Percentiles rank a stretch among this genome's conserved stretches.
phyloP scores from a whole-genome alignment of 2,797 vertebrate species.

The Chrysocyon brachyurus region DNA sequence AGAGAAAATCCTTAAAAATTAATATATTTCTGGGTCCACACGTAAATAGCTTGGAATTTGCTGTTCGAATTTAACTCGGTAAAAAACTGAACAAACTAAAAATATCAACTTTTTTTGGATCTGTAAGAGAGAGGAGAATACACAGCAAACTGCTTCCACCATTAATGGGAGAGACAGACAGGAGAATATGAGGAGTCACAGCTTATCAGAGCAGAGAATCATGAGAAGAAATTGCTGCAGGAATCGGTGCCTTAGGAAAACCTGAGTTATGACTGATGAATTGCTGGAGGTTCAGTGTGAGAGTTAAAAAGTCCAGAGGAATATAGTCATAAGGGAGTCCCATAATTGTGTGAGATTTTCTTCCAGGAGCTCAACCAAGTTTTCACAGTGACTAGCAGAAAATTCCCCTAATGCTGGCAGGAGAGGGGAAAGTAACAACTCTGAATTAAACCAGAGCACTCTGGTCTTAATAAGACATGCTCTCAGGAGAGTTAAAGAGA shows the following conservation, averaged over 20 bases:
- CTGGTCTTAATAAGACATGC: background rate
- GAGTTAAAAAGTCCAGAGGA: background rate
- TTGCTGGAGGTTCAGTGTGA: background rate
- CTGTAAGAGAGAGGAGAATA: background rate
- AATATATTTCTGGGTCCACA: background rate
- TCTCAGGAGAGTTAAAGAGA: background rate
- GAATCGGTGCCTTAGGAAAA: background rate
- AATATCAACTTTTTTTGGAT: background rate
- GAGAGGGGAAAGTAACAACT: background rate
- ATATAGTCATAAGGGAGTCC: background rate
- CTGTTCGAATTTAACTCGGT: background rate
- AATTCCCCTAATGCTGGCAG: background rate
- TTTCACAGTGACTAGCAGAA: background rate
- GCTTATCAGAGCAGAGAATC: background rate
- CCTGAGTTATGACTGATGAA: background rate
- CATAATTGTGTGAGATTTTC: background rate
- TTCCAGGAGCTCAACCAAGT: background rate
- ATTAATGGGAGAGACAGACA: background rate
- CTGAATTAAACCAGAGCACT: background rate
- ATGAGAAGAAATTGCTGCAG: background rate
- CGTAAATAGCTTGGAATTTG: background rate
- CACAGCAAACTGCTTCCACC: background rate
- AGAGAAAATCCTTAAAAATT: background rate
- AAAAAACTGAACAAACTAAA: background rate
- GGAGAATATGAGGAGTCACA: background rate